A percentile compares a stretch with the other conserved stretches of the same genome.
Conservation (phyloP, 2,113 vertebrate species). For the Odontesthes bonariensis region DNA sequence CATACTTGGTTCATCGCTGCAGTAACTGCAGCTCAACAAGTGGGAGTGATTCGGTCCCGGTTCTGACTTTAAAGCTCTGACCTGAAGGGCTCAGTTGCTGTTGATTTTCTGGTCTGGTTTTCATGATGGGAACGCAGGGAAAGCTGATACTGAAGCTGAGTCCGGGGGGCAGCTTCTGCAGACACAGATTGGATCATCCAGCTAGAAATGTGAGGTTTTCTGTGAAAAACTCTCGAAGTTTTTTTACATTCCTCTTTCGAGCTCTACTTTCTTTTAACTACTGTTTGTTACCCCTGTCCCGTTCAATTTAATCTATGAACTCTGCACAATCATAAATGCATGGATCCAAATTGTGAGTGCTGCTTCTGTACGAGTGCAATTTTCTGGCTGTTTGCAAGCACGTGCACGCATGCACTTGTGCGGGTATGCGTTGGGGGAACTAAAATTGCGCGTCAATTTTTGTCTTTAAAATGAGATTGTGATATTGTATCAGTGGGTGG, state of each 20-base stretch:
- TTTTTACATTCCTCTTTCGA: not conserved
- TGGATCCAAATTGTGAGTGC: not conserved
- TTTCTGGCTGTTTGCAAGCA: not conserved
- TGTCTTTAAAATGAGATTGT: not conserved
- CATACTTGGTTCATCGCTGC: not conserved
- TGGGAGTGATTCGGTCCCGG: conserved; percentile 34
- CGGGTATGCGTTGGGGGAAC: not conserved
- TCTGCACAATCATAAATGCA: not conserved
- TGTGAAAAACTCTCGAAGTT: conserved; percentile 16
- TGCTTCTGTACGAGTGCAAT: not conserved
- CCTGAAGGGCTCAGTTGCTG: conserved; percentile 32
- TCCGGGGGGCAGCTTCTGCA: conserved; percentile 29
- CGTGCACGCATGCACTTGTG: not conserved
- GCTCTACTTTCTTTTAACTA: not conserved
- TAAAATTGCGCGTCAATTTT: not conserved
- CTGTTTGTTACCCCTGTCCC: not conserved
- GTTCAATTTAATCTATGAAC: conserved; percentile 5
- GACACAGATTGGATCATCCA: conserved; percentile 37
- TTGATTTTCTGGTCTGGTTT: conserved; percentile 27
- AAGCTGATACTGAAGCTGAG: conserved; percentile 43
- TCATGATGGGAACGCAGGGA: conserved; percentile 35
- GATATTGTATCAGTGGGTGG: not conserved
- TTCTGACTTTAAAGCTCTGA: conserved; percentile 43
- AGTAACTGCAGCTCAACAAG: conserved; percentile 34
- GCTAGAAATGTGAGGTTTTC: conserved; percentile 31